Conservation (phyloP, 2,113 vertebrate genomes). For the Urocitellus parryii region DNA sequence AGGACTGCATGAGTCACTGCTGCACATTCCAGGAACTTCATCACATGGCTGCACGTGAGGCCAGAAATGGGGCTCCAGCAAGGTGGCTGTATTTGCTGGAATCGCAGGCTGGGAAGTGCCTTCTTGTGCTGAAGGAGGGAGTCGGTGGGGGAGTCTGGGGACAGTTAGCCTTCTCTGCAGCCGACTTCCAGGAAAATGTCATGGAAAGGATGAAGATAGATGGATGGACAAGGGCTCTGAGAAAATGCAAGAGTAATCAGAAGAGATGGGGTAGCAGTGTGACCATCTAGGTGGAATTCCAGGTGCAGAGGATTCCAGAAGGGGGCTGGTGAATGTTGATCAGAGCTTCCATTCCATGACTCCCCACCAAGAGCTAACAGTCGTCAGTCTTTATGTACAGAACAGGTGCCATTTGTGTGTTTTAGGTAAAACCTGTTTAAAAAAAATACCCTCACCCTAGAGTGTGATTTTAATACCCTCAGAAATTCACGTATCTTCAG, state of each 20-base stretch:
- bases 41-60: background rate
- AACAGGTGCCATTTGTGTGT: background rate
- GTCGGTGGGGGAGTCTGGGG: background rate
- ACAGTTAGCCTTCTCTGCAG: background rate
- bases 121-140: background rate
- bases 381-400: background rate
- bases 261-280: background rate
- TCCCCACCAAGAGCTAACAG: background rate
- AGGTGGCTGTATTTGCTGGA: background rate
- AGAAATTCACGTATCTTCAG: background rate
- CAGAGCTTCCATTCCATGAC: no score
- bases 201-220: background rate
- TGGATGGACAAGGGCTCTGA: background rate
- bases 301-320: no score
- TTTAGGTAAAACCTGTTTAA: background rate
- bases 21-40: background rate
- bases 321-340: background rate
- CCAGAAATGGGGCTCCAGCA: background rate
- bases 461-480: background rate
- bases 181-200: rapidly evolving
- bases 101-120: background rate
- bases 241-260: background rate
- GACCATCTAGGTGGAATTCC: background rate
- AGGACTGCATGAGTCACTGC: background rate
- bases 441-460: background rate